Percentiles rank a stretch among this genome's conserved stretches.
Evolutionary conservation across 2,888 invertebrate genomes (phyloP).

Genomic region (Ophion ventricosus): DNA sequence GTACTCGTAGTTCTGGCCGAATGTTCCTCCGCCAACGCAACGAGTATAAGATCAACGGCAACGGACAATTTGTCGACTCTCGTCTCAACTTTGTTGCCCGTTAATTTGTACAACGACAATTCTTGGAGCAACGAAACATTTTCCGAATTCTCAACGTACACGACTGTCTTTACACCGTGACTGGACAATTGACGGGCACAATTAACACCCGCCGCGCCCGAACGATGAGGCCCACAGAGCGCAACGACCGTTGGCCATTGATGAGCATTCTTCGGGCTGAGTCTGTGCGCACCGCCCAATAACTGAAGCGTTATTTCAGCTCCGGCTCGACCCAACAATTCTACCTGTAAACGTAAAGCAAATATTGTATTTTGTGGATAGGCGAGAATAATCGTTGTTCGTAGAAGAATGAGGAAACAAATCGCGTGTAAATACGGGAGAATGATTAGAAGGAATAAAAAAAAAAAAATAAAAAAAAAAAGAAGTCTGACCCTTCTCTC

Average conservation of each 20-base stretch:
- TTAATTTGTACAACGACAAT: constrained; percentile 88
- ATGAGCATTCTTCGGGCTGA: constrained; percentile 94
- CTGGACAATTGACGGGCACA: constrained; percentile 92
- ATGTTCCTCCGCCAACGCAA: constrained; percentile 85
- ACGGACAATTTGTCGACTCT: constrained; percentile 84
- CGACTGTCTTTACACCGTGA: constrained; percentile 90
- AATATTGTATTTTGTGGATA: background rate
- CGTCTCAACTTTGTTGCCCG: constrained; percentile 86
- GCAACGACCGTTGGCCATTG: constrained; percentile 93
- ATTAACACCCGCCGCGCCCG: constrained; percentile 89
- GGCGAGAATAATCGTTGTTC: background rate
- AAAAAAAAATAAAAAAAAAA: background rate
- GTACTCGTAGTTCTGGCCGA: constrained; percentile 83
- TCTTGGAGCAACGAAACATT: constrained; percentile 86
- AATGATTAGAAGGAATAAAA: background rate
- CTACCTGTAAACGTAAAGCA: constrained; percentile 83
- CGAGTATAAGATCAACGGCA: constrained; percentile 85
- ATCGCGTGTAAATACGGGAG: background rate
- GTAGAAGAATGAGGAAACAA: background rate
- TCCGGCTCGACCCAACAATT: constrained; percentile 92
- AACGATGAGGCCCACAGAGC: constrained; percentile 88
- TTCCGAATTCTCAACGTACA: constrained; percentile 85
- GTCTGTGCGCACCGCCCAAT: constrained; percentile 92
- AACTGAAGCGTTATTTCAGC: constrained; percentile 93
- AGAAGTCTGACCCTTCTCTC: constrained; percentile 84